phyloP scores from a whole-genome alignment of 2,797 vertebrate genomes.

The Cyprinodon diabolis region DNA sequence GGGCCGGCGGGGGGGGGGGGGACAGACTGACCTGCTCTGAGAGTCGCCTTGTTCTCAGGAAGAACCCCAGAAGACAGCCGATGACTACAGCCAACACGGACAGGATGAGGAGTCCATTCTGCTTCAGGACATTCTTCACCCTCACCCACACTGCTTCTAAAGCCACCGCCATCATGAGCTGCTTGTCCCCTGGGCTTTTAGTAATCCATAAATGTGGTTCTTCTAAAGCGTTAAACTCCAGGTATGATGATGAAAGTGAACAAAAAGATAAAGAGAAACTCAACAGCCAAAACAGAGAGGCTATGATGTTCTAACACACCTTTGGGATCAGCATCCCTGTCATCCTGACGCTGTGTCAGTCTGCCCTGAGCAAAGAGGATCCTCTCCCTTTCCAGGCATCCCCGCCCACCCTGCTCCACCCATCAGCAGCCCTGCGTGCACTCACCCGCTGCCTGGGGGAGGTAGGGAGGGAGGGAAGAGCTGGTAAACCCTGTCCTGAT shows the following conservation, averaged over 20 bases:
- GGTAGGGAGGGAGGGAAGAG: conserved; percentile 65
- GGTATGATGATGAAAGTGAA: conserved; percentile 11
- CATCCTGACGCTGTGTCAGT: conserved; percentile 39
- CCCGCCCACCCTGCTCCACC: conserved; percentile 63
- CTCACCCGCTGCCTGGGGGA: conserved; percentile 50
- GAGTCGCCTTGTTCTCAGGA: conserved; percentile 90
- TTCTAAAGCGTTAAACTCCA: conserved; percentile 50
- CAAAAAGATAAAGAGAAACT: conserved; percentile 6
- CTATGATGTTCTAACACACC: conserved; percentile 39
- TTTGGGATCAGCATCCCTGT: conserved; percentile 52
- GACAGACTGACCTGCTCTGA: conserved; percentile 89
- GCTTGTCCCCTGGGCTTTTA: conserved; percentile 65
- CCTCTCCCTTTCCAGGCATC: conserved; percentile 65
- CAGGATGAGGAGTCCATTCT: conserved; percentile 94
- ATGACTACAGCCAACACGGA: conserved; percentile 93
- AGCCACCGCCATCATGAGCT: conserved; percentile 86
- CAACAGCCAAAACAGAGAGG: conserved; percentile 10
- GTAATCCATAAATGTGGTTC: conserved; percentile 77
- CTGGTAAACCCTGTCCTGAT: conserved; percentile 59
- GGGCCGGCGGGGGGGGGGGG: conserved; percentile 12
- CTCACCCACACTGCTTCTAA: conserved; percentile 86
- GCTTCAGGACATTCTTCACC: conserved; percentile 90
- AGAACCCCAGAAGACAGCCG: conserved; percentile 95
- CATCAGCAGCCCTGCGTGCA: conserved; percentile 44
- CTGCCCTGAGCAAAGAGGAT: conserved; percentile 65